Evolutionary conservation across 2,113 vertebrate species (phyloP).

Genomic region (Hippopotamus amphibius): DNA sequence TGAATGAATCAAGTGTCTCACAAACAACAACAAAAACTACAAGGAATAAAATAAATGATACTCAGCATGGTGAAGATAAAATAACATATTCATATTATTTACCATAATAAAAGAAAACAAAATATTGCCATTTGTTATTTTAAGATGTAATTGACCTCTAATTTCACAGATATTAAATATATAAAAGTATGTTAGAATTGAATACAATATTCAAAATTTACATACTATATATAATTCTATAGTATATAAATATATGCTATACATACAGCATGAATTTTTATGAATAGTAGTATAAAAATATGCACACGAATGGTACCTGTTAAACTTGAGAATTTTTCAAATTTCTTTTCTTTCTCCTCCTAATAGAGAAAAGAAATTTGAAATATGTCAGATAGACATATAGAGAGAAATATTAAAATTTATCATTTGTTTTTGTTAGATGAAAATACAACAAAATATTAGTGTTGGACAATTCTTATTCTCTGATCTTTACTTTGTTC

Average conservation of each 20-base stretch:
- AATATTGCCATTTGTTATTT: neutral
- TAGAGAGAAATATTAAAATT: neutral
- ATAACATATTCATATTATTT: neutral
- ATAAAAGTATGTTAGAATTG: neutral
- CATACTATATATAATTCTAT: neutral
- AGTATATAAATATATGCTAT: neutral
- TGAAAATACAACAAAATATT: neutral
- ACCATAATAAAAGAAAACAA: neutral
- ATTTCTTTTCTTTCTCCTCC: neutral
- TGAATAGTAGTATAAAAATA: neutral
- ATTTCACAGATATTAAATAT: neutral
- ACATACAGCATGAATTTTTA: neutral
- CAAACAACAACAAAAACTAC: neutral
- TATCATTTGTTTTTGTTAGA: neutral
- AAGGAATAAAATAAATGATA: neutral
- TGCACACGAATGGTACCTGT: neutral
- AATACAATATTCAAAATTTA: neutral
- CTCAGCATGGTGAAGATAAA: neutral
- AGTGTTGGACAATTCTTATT: neutral
- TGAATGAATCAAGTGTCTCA: neutral
- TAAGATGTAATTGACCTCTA: neutral
- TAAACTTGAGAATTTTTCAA: neutral
- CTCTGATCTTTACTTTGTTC: neutral
- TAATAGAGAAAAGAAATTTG: neutral
- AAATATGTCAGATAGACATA: neutral